Base-by-base conservation (phyloP, 2,888 invertebrate species). In the Erebia epiphron region DNA sequence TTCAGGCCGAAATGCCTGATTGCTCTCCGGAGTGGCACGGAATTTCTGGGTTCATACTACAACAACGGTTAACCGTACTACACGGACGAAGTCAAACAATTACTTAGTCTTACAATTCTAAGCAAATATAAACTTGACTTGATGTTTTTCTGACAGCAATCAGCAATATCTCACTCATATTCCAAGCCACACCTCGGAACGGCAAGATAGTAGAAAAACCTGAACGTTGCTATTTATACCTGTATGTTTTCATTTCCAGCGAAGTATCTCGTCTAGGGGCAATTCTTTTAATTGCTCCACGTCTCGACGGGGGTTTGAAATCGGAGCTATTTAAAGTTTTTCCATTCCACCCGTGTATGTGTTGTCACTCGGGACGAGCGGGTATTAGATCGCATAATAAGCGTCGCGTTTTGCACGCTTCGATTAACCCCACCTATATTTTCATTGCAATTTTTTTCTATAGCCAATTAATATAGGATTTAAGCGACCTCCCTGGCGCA, bases 301-400 rank as follows among this genome's bases (percentile, higher is more conserved):
- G 89, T 89, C 90, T 83, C 86, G 74, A 74, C 80, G 79, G 76
- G 71, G 71, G 54, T 4, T 80, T 78, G 82, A 84, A 86, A 87
- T 87, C 84, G 87, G 85, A 83, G 77, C 86, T 84, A 88, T 90
- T 90, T 88, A 90, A 91, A 91, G 89, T 91, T 91, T 90, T 90
- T 89, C 90, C 54, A 16, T 65, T 69, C n/a, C 46, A 13, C 9
- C 35, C 54, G 54, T 35, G 65, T 16, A 8, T 54, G 52, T 41
- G 52, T 54, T 35, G 13, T 56, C 35, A 35, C 16, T 8, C 18
- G 61, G 43, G 43, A 43, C 41, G 43, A 5, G 16, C 9, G 60
- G 16, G 10, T 13, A 14, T 41, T 3, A 60, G 3, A n/a, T n/a
- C 14, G 10, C n/a, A 52, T 16, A 49, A 14, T 14, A 52, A n/a